Evolutionary conservation across 1,140 invertebrate species (phyloP).

Genomic region (Telenomus remus): DNA sequence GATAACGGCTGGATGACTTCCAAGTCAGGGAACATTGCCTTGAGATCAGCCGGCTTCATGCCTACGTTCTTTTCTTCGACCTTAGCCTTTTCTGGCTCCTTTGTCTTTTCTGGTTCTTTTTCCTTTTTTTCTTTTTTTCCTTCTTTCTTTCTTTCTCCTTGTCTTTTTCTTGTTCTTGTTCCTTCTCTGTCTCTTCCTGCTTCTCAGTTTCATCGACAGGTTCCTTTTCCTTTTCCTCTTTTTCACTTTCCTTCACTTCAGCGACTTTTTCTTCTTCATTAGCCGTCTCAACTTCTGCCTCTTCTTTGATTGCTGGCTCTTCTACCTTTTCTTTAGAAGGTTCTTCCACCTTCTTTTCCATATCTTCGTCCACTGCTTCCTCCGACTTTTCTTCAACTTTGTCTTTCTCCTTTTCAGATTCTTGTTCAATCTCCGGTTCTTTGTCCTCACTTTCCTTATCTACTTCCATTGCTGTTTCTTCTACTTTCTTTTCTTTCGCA

Average conservation of each 20-base stretch:
- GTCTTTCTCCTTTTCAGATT: conserved; percentile 51
- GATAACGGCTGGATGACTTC: conserved; percentile 83
- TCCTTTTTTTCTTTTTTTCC: conserved; percentile 44
- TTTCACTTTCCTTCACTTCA: conserved; percentile 12
- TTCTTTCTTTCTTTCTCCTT: conserved; percentile 51
- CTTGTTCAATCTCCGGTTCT: conserved; percentile 42
- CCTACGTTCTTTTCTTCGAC: conserved; percentile 77
- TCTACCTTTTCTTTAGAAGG: conserved; percentile 38
- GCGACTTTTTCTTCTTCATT: conserved; percentile 58
- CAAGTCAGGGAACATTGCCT: conserved; percentile 84
- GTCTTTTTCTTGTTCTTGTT: conserved; percentile 48
- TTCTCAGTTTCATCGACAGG: conserved; percentile 37
- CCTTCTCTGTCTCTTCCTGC: conserved; percentile 39
- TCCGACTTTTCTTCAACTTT: conserved; percentile 15
- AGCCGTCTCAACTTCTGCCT: conserved; percentile 12
- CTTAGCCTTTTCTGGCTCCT: conserved; percentile 55
- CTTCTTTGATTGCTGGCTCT: background rate
- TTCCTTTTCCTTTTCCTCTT: conserved; percentile 55
- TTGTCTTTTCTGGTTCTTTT: conserved; percentile 39
- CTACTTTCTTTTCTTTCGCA: background rate
- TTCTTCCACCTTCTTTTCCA: background rate
- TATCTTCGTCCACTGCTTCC: background rate
- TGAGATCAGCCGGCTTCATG: conserved; percentile 81
- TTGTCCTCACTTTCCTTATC: conserved; percentile 20
- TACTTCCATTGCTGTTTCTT: background rate